These are phyloP conservation scores for Callocephalon fimbriatum DNA, from an alignment of 2,113 vertebrate genomes.

Conservation along the genomic window DNA sequence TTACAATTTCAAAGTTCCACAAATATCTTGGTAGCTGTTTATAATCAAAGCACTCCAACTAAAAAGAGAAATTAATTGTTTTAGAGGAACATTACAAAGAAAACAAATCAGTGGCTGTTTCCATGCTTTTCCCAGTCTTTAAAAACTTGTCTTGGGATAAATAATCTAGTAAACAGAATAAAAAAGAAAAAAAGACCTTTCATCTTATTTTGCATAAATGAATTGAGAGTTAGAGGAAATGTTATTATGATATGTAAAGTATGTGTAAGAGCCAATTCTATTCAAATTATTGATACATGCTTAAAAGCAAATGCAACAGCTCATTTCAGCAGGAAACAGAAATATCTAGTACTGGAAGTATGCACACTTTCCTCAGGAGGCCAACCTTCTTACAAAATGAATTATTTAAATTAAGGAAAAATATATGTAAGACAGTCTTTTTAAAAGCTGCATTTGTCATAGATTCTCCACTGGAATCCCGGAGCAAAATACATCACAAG, in stretches of 20 bases:
- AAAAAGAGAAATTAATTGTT: background rate
- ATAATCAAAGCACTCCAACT: background rate
- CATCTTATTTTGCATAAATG: background rate
- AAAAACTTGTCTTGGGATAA: background rate
- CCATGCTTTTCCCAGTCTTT: background rate
- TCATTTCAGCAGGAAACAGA: background rate
- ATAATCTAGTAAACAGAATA: background rate
- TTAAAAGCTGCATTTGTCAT: background rate
- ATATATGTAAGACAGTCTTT: background rate
- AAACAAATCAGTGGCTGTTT: background rate
- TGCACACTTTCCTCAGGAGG: background rate
- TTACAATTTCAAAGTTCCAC: background rate
- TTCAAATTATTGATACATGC: background rate
- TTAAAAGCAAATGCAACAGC: background rate
- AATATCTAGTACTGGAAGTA: background rate
- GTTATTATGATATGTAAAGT: background rate
- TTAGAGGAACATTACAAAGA: background rate
- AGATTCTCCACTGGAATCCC: background rate
- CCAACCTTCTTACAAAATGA: background rate
- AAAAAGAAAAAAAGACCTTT: background rate
- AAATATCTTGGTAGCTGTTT: background rate
- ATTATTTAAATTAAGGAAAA: constrained; percentile 3
- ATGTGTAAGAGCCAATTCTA: background rate
- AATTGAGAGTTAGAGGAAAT: background rate
- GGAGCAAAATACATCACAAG: background rate